Conservation (phyloP, 2,797 vertebrate genomes). For the Siniperca scherzeri region DNA sequence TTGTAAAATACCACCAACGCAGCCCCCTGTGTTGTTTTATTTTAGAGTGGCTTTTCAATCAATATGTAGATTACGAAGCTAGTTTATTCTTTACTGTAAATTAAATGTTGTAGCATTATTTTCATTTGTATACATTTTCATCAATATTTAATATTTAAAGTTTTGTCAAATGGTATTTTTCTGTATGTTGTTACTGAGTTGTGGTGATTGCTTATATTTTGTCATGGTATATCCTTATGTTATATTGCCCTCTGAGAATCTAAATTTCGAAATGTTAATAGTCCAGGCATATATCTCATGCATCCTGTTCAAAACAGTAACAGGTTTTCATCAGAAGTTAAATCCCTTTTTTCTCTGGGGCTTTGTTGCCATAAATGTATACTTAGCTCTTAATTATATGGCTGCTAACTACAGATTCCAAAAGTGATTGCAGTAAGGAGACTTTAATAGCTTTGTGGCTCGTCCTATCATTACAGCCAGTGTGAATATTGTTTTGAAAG, state of each 20-base stretch:
- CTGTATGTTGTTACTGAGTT: no score
- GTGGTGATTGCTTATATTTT: no score
- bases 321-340: slow-evolving; percentile 53
- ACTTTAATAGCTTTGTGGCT: slow-evolving; percentile 64
- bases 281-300: not conserved
- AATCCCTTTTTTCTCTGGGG: slow-evolving; percentile 24
- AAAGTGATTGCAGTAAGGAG: slow-evolving; percentile 67
- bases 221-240: no score
- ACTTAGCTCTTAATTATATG: slow-evolving; percentile 77
- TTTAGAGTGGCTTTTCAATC: no score
- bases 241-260: not conserved
- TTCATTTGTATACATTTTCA: no score
- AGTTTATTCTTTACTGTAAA: no score
- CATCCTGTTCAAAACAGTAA: slow-evolving; percentile 19
- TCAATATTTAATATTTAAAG: no score
- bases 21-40: no score
- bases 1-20: no score
- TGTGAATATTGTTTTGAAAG: slow-evolving; percentile 72
- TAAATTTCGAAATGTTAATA: not conserved
- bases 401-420: slow-evolving; percentile 57
- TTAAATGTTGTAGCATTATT: no score
- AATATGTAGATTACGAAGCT: no score
- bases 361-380: slow-evolving; percentile 58
- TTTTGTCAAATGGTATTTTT: no score
- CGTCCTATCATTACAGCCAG: slow-evolving; percentile 73